phyloP scores from a whole-genome alignment of 2,113 vertebrate genomes.

The Ivindomyrus marchei region DNA sequence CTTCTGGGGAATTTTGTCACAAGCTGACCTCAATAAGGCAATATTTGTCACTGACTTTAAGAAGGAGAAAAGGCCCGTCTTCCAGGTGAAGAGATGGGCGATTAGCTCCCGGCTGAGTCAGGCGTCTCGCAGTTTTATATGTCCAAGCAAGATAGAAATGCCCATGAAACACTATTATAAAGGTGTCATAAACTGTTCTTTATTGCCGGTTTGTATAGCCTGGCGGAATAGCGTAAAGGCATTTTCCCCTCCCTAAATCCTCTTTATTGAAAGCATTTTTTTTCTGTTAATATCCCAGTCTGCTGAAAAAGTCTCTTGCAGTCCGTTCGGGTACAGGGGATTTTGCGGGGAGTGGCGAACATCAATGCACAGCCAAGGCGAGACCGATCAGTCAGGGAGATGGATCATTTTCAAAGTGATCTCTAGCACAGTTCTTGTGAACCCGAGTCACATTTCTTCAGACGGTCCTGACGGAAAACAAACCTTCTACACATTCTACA shows the following conservation, averaged over 20 bases:
- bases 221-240: conserved; percentile 63
- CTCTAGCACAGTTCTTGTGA: neutral
- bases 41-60: neutral
- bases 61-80: conserved; percentile 31
- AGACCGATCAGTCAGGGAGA: neutral
- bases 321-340: conserved; percentile 36
- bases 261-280: conserved; percentile 38
- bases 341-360: neutral
- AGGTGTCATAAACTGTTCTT: conserved; percentile 59
- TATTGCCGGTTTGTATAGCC: conserved; percentile 60
- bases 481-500: neutral
- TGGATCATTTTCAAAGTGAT: neutral
- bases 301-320: conserved; percentile 40
- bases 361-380: neutral
- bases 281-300: conserved; percentile 48
- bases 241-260: conserved; percentile 55
- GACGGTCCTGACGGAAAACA: neutral
- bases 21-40: conserved; percentile 6
- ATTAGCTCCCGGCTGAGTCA: conserved; percentile 58
- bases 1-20: neutral
- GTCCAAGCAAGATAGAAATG: conserved; percentile 49
- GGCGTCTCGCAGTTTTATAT: conserved; percentile 49
- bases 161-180: conserved; percentile 49
- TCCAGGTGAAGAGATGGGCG: conserved; percentile 49
- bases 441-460: neutral